A percentile compares a stretch with the other conserved stretches of the same genome.
Conservation (phyloP, 2,797 vertebrate species). For the Sebastes dallii region DNA sequence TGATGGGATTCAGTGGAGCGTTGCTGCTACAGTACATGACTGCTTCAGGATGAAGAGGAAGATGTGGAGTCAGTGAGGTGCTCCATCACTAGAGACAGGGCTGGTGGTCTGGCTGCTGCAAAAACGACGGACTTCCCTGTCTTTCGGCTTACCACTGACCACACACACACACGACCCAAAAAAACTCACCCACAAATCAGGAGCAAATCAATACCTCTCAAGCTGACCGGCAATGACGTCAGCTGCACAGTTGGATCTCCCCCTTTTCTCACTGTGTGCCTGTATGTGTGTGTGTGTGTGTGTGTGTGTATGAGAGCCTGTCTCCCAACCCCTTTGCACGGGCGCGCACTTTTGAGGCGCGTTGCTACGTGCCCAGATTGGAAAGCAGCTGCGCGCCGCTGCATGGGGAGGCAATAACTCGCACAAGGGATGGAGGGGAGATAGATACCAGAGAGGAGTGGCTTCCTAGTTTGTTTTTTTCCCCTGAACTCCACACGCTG, state of each 20-base stretch:
- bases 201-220: conserved; percentile 42
- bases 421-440: conserved; percentile 28
- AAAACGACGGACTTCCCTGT: neutral
- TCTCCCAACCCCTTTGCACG: conserved; percentile 13
- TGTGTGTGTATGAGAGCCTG: neutral
- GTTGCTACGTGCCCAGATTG: conserved; percentile 66
- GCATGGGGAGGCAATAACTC: conserved; percentile 38
- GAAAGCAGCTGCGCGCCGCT: conserved; percentile 50
- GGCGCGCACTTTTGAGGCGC: conserved; percentile 34
- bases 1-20: neutral
- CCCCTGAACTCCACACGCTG: neutral
- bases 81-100: neutral
- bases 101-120: neutral
- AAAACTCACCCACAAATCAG: conserved; percentile 2
- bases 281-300: neutral
- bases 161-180: neutral
- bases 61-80: too few species aligned
- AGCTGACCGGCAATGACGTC: conserved; percentile 53
- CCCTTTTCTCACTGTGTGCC: neutral
- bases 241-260: conserved; percentile 19
- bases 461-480: neutral
- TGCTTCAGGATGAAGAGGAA: neutral
- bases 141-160: neutral
- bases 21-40: neutral
- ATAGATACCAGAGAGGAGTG: conserved; percentile 6